Conservation (phyloP, 2,797 vertebrate species). For the Tenualosa thibaudeaui region DNA sequence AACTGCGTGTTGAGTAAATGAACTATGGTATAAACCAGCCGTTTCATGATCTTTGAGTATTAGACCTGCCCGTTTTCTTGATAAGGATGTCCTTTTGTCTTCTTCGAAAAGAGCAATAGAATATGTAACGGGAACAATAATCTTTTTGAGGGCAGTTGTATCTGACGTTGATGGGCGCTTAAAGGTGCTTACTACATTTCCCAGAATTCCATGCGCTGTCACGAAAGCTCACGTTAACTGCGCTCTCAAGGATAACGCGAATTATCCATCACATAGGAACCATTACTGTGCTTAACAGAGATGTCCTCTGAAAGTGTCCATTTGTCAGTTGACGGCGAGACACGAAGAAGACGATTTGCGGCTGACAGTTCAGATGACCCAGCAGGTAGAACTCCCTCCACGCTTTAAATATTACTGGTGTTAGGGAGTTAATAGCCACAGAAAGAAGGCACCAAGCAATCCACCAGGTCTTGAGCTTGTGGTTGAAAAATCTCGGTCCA, state of each 20-base stretch:
- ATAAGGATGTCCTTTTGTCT: too few relatives aligned
- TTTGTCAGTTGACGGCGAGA: constrained; percentile 44
- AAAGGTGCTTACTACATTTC: constrained; percentile 55
- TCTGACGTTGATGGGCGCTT: too few relatives aligned
- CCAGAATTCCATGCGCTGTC: constrained; percentile 55
- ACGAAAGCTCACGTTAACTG: constrained; percentile 30
- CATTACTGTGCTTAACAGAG: constrained; percentile 30
- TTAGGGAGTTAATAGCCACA: too few relatives aligned
- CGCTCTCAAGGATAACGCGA: constrained; percentile 34
- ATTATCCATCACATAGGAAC: constrained; percentile 42
- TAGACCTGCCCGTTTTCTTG: too few relatives aligned
- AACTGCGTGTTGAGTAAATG: too few relatives aligned
- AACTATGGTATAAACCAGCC: too few relatives aligned
- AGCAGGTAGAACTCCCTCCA: not conserved
- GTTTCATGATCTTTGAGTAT: too few relatives aligned
- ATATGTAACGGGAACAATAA: too few relatives aligned
- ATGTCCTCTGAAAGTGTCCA: constrained; percentile 30
- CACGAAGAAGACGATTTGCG: constrained; percentile 58
- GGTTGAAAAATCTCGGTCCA: not conserved
- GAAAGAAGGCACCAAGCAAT: too few relatives aligned
- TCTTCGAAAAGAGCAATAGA: too few relatives aligned
- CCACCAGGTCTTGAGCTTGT: not conserved
- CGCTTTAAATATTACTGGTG: not conserved
- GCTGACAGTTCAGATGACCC: constrained; percentile 57
- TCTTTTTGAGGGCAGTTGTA: too few relatives aligned